A percentile compares a stretch with the other conserved stretches of the same genome.
Evolutionary conservation across 1,140 invertebrate genomes (phyloP).

Genomic region (Physella acuta): DNA sequence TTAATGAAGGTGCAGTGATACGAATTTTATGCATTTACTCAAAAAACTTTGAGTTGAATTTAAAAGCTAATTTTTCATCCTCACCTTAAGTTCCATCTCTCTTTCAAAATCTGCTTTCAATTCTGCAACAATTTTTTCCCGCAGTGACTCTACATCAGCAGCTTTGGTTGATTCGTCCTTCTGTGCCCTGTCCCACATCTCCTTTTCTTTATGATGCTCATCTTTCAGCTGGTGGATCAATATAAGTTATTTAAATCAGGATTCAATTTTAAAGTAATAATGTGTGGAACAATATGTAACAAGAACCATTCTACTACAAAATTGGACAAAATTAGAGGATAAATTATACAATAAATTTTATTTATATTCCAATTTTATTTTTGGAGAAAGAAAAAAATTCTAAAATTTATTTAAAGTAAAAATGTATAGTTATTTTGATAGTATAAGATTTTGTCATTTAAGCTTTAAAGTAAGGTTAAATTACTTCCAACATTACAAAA

Average conservation of each 20-base stretch:
- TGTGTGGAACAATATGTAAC: background rate
- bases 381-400: too few relatives aligned
- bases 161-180: background rate
- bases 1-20: too few relatives aligned
- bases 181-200: slow-evolving; percentile 7
- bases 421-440: too few relatives aligned
- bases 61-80: background rate
- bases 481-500: too few relatives aligned
- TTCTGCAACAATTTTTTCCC: slow-evolving; percentile 23
- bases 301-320: background rate
- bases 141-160: slow-evolving; percentile 12
- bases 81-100: slow-evolving; percentile 26
- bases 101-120: slow-evolving; percentile 30
- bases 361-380: too few relatives aligned
- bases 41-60: too few relatives aligned
- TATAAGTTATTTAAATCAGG: background rate
- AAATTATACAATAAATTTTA: too few relatives aligned
- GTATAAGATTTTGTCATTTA: too few relatives aligned
- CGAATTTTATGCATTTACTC: too few relatives aligned
- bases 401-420: too few relatives aligned
- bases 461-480: too few relatives aligned
- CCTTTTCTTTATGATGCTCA: slow-evolving; percentile 11
- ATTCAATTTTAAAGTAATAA: background rate
- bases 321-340: background rate
- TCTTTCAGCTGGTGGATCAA: background rate